phyloP scores from a whole-genome alignment of 2,888 invertebrate species.

The Pristionchus mayeri region DNA sequence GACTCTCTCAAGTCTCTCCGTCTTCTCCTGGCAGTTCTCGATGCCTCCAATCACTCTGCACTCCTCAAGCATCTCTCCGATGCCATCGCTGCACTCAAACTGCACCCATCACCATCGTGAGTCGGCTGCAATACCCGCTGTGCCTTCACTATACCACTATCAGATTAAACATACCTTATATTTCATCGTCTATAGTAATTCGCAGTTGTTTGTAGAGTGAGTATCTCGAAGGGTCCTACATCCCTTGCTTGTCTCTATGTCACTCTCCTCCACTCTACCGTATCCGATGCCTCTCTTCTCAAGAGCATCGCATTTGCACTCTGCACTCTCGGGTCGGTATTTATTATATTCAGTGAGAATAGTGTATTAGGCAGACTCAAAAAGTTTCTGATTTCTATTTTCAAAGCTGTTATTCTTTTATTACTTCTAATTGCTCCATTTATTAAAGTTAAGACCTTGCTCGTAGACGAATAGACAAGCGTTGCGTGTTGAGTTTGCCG shows the following conservation, averaged over 20 bases:
- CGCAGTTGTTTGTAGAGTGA: not conserved
- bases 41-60: not conserved
- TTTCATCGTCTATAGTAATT: not conserved
- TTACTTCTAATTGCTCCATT: too few species aligned
- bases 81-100: conserved; percentile 38
- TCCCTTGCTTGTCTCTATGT: conserved; percentile 40
- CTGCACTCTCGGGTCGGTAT: conserved; percentile 8
- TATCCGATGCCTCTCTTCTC: conserved; percentile 19
- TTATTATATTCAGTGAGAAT: too few species aligned
- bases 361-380: too few species aligned
- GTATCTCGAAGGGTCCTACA: conserved; percentile 25
- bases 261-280: conserved; percentile 31
- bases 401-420: too few species aligned
- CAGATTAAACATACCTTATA: too few species aligned
- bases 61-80: conserved; percentile 42
- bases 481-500: too few species aligned
- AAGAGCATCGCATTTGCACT: conserved; percentile 32
- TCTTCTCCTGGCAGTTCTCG: conserved; percentile 4
- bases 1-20: conserved; percentile 42
- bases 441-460: too few species aligned
- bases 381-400: too few species aligned
- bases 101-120: conserved; percentile 47
- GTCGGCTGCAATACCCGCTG: not conserved
- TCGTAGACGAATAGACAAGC: too few species aligned
- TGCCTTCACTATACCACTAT: not conserved